Evolutionary conservation across 2,888 invertebrate species (phyloP), one percentile per base, ranked within the genome.

Genomic region (Eristalis intricaria): DNA sequence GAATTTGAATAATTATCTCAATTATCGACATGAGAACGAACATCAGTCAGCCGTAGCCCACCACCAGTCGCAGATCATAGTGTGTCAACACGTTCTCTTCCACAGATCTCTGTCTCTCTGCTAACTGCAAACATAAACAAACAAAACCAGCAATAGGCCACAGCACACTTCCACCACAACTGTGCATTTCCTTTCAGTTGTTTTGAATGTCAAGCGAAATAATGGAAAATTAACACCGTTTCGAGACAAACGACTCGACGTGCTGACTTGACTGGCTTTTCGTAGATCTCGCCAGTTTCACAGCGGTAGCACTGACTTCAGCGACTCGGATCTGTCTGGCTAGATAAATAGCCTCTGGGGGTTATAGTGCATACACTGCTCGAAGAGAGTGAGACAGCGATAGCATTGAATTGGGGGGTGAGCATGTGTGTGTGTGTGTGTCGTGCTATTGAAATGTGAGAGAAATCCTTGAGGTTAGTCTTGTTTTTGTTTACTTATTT

Each of bases 391-490:
- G 43, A 43, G 43, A 5, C 7, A n/a, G 43, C 4, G n/a, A n/a
- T 4, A 43, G 15, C 43, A 35, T 22, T 15, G 23, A 23, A 8
- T 29, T 4, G 29, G 29, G 11, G 35, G 23, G n/a, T 1, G 40
- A 26, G 40, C 29, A 29, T 58, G 70, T 60, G 56, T 65, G 38
- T 22, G 81, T 68, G 66, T 60, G 61, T 65, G 38, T 22, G 81
- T 68, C 69, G 71, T 69, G 77, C 65, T 65, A 86, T 87, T 87
- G 78, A 87, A 79, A 71, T 87, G 75, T 87, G 86, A 77, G 86
- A 77, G 79, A 87, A 86, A 87, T 87, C 86, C 86, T 87, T 87
- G 86, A 83, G 61, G 74, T 83, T 75, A 32, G 68, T n/a, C 11
- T 15, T 11, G 4, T 19, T 19, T 50, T 50, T 50, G 19, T 50